Base-by-base conservation (phyloP, 2,113 vertebrate genomes). In the Passerina amoena region DNA sequence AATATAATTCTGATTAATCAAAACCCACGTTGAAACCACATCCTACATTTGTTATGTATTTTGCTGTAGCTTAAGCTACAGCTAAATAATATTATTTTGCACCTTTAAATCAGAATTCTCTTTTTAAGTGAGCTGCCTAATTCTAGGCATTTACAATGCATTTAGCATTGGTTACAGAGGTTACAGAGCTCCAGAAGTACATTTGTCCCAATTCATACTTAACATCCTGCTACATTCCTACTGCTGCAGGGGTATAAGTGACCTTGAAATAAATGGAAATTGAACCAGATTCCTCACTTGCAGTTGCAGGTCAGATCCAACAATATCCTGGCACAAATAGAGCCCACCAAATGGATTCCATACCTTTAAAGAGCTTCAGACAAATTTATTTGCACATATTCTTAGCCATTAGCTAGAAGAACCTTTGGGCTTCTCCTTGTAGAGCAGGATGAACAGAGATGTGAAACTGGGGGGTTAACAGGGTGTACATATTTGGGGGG, bases 401-500 rank as follows among this genome's bases (percentile, higher is more conserved):
- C 56, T 54, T 37, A n/a, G 12, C 12, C 18, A 4, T 54, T 40
- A 47, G 30, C 18, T 51, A 12, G 42, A 47, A 31, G 37, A 92
- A 37, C 38, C 9, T 31, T 38, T 57, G 60, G 33, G 38, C 24
- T 37, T 47, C 56, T 54, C 3, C 24, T 53, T 22, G 12, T 8
- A 9, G 45, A 28, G 54, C 2, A 10, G 80, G 28, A 68, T n/a
- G 48, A 75, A 16, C 6, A 16, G 8, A 28, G 68, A 71, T 40
- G 22, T 60, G 61, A 51, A 68, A 72, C 40, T 3, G 10, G 40
- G 51, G 73, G 44, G 27, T 51, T 92, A 66, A 71, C 60, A 63
- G 89, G 63, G 51, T 80, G 37, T 12, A 9, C 0, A 0, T 24
- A 37, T 47, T 9, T 9, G 4, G 7, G n/a, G n/a, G 11, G 3